Percentiles rank a stretch among this genome's conserved stretches.
Evolutionary conservation across 2,888 invertebrate genomes (phyloP).

Genomic region (Adelphocoris suturalis): DNA sequence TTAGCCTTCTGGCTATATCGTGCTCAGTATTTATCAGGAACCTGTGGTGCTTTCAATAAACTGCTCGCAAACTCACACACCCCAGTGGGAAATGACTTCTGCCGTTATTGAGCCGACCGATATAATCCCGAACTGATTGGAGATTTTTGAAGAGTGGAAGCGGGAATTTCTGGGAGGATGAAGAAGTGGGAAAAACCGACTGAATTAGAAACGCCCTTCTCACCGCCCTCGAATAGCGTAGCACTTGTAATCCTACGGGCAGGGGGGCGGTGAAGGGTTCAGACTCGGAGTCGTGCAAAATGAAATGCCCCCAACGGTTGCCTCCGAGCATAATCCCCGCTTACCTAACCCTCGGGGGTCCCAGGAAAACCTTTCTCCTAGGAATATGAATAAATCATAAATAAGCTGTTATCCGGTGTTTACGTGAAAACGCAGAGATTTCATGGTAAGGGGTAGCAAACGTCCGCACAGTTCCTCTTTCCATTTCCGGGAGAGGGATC

Average conservation of each 20-base stretch:
- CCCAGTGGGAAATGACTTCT: neutral
- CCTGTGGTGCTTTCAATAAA: too few species aligned
- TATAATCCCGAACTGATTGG: constrained; percentile 31
- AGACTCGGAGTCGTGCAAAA: constrained; percentile 22
- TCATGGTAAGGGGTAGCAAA: neutral
- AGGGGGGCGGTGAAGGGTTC: neutral
- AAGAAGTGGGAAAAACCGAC: neutral
- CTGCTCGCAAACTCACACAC: too few species aligned
- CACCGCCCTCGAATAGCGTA: neutral
- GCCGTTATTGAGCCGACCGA: neutral
- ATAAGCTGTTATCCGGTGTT: constrained; percentile 59
- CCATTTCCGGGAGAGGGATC: neutral
- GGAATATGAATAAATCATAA: constrained; percentile 53
- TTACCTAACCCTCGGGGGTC: constrained; percentile 48
- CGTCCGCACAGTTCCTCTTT: neutral
- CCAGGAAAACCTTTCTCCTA: neutral
- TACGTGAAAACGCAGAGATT: constrained; percentile 20
- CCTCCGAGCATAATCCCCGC: constrained; percentile 41
- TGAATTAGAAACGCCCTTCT: constrained; percentile 34
- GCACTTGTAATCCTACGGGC: neutral
- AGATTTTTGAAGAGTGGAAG: neutral
- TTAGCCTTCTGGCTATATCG: too few species aligned
- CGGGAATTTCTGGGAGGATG: neutral
- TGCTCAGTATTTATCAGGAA: too few species aligned
- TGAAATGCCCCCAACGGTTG: constrained; percentile 46